Evolutionary conservation across 2,888 invertebrate species (phyloP).

Genomic region (Epinotia nisella): DNA sequence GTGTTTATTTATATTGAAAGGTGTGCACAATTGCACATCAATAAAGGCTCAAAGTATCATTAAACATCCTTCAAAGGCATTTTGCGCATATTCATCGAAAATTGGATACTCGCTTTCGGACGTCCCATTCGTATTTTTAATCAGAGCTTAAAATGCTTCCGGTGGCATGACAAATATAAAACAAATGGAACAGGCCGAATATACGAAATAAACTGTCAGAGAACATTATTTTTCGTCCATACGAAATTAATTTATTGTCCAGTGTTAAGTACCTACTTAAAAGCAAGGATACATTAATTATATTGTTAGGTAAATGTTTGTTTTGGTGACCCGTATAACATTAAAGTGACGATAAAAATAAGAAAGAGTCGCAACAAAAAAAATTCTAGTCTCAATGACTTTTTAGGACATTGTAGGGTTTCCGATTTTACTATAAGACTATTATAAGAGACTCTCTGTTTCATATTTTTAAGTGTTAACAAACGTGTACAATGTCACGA

Average conservation of each 20-base stretch:
- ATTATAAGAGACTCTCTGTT: not conserved
- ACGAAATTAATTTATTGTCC: not conserved
- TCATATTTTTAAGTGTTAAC: not conserved
- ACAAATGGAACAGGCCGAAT: not conserved
- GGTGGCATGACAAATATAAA: not conserved
- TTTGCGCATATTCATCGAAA: constrained; percentile 58
- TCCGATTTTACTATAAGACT: too few species aligned
- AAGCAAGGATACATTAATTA: too few species aligned
- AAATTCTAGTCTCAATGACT: too few species aligned
- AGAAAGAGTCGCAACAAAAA: too few species aligned
- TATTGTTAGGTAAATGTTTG: too few species aligned
- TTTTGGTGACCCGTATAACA: too few species aligned
- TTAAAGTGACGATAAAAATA: too few species aligned
- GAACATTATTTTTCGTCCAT: not conserved
- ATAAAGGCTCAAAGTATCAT: constrained; percentile 51
- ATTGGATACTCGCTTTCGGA: constrained; percentile 58
- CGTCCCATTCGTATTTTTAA: constrained; percentile 56
- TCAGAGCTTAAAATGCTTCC: constrained; percentile 51
- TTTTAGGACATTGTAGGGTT: too few species aligned
- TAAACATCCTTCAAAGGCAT: constrained; percentile 57
- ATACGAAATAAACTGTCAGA: not conserved
- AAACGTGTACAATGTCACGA: constrained; percentile 10
- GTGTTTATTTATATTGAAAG: not conserved
- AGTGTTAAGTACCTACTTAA: too few species aligned
- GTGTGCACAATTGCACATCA: too few species aligned